Base-by-base conservation (phyloP, 2,113 vertebrate species). In the Hassar affinis region DNA sequence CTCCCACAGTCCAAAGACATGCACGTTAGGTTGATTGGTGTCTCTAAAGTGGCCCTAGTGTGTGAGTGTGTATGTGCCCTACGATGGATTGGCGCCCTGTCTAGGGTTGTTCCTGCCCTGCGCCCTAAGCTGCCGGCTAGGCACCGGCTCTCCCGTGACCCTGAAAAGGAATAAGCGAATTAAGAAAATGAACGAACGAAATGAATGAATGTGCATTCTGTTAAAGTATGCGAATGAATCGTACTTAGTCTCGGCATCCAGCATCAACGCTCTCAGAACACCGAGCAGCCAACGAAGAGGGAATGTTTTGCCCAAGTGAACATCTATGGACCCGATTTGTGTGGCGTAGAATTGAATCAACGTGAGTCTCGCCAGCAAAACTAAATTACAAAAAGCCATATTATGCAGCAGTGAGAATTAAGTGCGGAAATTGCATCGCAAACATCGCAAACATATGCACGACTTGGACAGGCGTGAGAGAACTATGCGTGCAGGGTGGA, bases 261-360 rank as follows among this genome's bases (percentile, higher is more conserved):
- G 14, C 27, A n/a, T 72, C 22, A 51, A 25, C 5, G 35, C 35
- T 68, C 9, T 25, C 10, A 25, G 3, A 38, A 42, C n/a, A 49
- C 22, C 9, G 33, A 51, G 6, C 45, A 17, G 45, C 45, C 30
- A 49, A 49, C 14, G 0, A 51, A 8, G 25, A 27, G 45, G 45
- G 30, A 88, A 93, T 90, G 91, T 86, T 90, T 91, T 91, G 2
- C 15, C n/a, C n/a, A 18, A 52, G 14, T 12, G 45, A 27, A 12
- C 6, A 27, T 35, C 10, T 12, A 56, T 12, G 51, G 33, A 35
- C 10, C 30, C 14, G 74, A 56, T 77, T 77, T 25, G 15, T 25
- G 51, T 35, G 74, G 47, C 10, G 22, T 77, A 18, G 56, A 77
- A 77, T 77, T 6, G 4, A 77, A 54, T 77, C 74, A 77, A 56